Evolutionary conservation across 2,888 invertebrate species (phyloP).

Genomic region (Plemyria rubiginata): DNA sequence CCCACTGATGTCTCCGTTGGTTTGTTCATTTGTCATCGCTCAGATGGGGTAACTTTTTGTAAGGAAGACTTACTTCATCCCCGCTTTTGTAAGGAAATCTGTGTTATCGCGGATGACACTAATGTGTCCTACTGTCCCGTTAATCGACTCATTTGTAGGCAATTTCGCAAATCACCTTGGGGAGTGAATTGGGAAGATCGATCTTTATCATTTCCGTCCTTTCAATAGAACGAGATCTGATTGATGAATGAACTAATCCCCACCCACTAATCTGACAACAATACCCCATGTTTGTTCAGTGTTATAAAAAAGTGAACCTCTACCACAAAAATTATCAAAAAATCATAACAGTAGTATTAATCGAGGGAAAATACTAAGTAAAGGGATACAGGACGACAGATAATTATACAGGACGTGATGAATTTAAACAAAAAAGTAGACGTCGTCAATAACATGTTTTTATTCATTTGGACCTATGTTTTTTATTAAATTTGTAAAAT

Average conservation of each 20-base stretch:
- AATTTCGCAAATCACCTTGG: constrained; percentile 47
- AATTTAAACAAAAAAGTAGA: too few relatives aligned
- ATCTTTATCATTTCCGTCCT: constrained; percentile 31
- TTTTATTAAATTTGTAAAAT: too few relatives aligned
- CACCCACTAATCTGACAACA: too few relatives aligned
- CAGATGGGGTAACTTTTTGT: constrained; percentile 80
- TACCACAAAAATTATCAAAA: too few relatives aligned
- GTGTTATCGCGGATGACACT: constrained; percentile 69
- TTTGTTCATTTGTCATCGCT: constrained; percentile 78
- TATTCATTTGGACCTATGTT: too few relatives aligned
- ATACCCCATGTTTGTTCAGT: too few relatives aligned
- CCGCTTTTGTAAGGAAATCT: constrained; percentile 75
- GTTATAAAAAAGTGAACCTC: too few relatives aligned
- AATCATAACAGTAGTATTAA: too few relatives aligned
- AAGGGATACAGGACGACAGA: too few relatives aligned
- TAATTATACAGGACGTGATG: too few relatives aligned
- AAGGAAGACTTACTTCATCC: constrained; percentile 72
- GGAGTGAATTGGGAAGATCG: constrained; percentile 35
- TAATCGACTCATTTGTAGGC: constrained; percentile 63
- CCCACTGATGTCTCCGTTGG: constrained; percentile 58
- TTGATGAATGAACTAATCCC: not conserved
- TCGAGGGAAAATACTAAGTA: too few relatives aligned
- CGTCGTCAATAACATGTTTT: too few relatives aligned
- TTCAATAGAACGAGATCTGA: constrained; percentile 3
- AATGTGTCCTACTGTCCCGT: constrained; percentile 63